Percentiles rank a stretch among this genome's conserved stretches.
These are phyloP conservation scores for Tragelaphus strepsiceros DNA, from an alignment of 2,113 vertebrate species.

Conservation along the genomic window DNA sequence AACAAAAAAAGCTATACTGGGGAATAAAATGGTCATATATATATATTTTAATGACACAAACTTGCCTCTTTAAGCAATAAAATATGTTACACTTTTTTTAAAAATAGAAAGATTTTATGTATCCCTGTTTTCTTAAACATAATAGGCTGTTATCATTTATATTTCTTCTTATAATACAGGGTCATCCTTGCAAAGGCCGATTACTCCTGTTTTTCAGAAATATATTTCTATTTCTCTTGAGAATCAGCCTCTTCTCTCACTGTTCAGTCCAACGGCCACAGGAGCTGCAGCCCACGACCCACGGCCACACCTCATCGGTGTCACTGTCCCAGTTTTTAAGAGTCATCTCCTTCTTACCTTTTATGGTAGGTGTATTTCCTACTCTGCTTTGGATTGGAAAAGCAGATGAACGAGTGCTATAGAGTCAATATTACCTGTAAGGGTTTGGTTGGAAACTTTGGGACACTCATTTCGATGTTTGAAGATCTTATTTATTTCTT, in stretches of 20 bases:
- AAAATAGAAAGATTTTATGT: constrained; percentile 2
- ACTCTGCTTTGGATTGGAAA: not conserved
- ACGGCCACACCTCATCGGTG: not conserved
- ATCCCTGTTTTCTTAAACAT: not conserved
- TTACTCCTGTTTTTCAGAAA: not conserved
- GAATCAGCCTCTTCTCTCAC: not conserved
- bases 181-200: not conserved
- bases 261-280: not conserved
- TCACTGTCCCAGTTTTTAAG: not conserved
- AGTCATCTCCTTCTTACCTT: not conserved
- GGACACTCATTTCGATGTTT: not conserved
- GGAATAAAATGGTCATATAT: constrained; percentile 22
- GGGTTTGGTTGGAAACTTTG: not conserved
- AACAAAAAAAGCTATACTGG: not conserved
- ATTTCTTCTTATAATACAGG: not conserved
- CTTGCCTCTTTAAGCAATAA: constrained; percentile 28
- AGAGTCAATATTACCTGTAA: not conserved
- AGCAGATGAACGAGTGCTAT: not conserved
- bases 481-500: constrained; percentile 38
- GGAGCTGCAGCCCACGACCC: not conserved
- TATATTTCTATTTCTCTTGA: not conserved
- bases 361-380: not conserved
- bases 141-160: not conserved
- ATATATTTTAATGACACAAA: constrained; percentile 3
- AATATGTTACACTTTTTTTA: not conserved